Percentiles rank a stretch among this genome's conserved stretches.
phyloP scores from a whole-genome alignment of 2,113 vertebrate genomes.

The Amblyornis subalaris region DNA sequence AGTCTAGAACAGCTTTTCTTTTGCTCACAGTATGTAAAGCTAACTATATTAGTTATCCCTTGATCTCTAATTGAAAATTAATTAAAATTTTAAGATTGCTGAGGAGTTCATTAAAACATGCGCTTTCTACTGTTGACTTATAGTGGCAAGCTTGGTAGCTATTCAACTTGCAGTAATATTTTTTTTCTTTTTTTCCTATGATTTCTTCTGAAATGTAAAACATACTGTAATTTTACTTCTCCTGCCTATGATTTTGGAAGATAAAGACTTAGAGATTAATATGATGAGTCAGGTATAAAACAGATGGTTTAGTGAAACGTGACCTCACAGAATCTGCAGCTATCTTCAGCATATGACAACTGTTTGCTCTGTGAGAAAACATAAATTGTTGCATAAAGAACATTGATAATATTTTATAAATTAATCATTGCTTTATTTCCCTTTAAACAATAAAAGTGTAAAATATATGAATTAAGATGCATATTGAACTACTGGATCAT shows the following conservation, averaged over 20 bases:
- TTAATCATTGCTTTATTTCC: not conserved
- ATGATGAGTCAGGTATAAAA: not conserved
- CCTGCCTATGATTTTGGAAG: not conserved
- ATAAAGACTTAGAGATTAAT: not conserved
- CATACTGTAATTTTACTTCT: not conserved
- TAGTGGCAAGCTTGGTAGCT: not conserved
- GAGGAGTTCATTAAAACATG: not conserved
- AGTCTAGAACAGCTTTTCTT: not conserved
- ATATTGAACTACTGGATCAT: not conserved
- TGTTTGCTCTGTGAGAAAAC: not conserved
- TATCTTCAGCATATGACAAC: not conserved
- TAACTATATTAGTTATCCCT: not conserved
- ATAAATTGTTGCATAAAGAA: not conserved
- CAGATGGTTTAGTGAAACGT: not conserved
- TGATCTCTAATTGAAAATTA: not conserved
- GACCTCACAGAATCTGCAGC: not conserved
- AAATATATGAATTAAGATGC: not conserved
- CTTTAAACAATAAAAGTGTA: not conserved
- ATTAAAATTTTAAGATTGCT: not conserved
- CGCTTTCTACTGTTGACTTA: not conserved
- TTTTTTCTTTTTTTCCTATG: not conserved
- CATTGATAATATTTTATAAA: not conserved
- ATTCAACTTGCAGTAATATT: not conserved
- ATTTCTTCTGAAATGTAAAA: not conserved
- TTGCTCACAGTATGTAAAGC: not conserved